These are phyloP conservation scores for Ectobius pallidus DNA, from an alignment of 2,888 invertebrate species.

Conservation along the genomic window DNA sequence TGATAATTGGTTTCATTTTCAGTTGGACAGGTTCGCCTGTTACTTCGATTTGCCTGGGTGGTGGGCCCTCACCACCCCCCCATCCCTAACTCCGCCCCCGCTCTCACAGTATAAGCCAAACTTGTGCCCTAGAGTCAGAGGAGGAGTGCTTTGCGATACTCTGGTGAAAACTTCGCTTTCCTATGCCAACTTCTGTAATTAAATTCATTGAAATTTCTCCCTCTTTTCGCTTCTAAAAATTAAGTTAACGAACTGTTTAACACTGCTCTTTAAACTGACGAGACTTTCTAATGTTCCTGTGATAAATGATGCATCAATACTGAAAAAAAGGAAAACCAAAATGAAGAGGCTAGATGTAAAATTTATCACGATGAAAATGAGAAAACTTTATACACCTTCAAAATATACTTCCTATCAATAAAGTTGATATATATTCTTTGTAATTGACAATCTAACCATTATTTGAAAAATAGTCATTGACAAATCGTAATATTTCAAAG, in stretches of 20 bases:
- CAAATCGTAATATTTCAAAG: too few relatives aligned
- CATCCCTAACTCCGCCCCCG: too few relatives aligned
- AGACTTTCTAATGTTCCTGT: not conserved
- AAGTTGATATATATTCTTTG: too few relatives aligned
- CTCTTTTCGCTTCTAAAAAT: not conserved
- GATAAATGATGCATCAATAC: not conserved
- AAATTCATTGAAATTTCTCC: constrained; percentile 4
- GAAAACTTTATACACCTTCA: not conserved
- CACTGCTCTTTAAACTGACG: not conserved
- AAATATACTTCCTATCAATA: too few relatives aligned
- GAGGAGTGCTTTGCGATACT: not conserved
- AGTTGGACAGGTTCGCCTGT: constrained; percentile 32
- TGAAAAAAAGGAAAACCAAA: not conserved
- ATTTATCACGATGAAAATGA: too few relatives aligned
- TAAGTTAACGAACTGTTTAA: constrained; percentile 1
- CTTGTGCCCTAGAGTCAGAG: not conserved
- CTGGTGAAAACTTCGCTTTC: not conserved
- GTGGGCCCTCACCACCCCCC: too few relatives aligned
- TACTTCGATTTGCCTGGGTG: constrained; percentile 7
- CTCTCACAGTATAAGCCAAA: not conserved
- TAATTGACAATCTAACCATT: too few relatives aligned
- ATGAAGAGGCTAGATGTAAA: too few relatives aligned
- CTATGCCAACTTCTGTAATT: constrained; percentile 4
- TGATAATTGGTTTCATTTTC: constrained; percentile 36
- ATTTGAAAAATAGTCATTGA: too few relatives aligned